These are phyloP conservation scores for Lanius ludovicianus DNA, from an alignment of 2,113 vertebrate genomes.

Conservation along the genomic window DNA sequence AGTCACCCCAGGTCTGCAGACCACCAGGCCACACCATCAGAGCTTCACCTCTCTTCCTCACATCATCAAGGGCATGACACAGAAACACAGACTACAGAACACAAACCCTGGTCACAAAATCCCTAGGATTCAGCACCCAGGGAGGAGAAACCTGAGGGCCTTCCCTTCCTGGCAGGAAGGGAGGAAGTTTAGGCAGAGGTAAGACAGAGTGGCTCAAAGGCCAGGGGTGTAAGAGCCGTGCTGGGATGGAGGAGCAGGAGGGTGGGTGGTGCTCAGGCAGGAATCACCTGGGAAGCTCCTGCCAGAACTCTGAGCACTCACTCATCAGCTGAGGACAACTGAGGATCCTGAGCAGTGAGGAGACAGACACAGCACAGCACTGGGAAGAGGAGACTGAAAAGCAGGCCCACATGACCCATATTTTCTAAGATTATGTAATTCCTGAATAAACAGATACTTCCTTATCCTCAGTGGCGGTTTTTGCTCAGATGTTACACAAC, in stretches of 20 bases:
- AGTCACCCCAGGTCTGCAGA: neutral
- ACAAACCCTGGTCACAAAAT: neutral
- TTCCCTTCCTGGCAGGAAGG: neutral
- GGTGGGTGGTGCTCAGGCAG: accelerated
- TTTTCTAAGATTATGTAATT: neutral
- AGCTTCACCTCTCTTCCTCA: neutral
- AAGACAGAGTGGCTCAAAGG: neutral
- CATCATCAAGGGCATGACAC: neutral
- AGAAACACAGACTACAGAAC: neutral
- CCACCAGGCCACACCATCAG: neutral
- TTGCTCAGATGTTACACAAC: neutral
- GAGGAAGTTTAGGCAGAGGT: neutral
- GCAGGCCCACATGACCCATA: neutral
- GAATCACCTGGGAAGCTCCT: neutral
- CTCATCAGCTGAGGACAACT: neutral
- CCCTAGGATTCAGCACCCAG: neutral
- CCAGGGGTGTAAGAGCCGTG: neutral
- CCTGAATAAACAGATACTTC: constrained; percentile 22
- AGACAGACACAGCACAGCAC: accelerated
- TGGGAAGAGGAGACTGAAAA: neutral
- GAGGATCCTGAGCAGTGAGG: neutral
- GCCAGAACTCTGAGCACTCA: accelerated
- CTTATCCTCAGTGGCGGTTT: neutral
- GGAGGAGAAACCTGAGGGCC: neutral
- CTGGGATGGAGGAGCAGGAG: neutral